These are phyloP conservation scores for Ormia ochracea DNA, from an alignment of 2,888 invertebrate genomes.

Conservation along the genomic window DNA sequence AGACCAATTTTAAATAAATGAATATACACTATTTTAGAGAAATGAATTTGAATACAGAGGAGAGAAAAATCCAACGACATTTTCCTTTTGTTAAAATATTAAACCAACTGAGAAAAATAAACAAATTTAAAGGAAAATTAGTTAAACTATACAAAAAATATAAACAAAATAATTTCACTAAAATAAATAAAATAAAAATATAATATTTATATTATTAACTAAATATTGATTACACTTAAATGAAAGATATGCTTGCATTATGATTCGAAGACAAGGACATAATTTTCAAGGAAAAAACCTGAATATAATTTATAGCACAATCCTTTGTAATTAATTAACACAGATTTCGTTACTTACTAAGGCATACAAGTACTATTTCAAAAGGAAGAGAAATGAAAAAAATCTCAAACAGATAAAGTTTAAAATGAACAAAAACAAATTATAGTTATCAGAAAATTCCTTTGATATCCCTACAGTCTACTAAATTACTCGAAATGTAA, in stretches of 20 bases:
- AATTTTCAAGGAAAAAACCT: constrained; percentile 30
- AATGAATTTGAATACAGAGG: constrained; percentile 18
- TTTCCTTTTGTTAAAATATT: constrained; percentile 55
- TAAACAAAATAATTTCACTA: constrained; percentile 34
- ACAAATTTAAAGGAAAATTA: constrained; percentile 56
- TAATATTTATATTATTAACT: constrained; percentile 33
- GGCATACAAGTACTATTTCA: neutral
- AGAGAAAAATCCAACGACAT: constrained; percentile 63
- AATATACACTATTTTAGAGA: constrained; percentile 22
- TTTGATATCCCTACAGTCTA: neutral
- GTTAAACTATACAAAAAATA: constrained; percentile 55
- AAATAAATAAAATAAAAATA: constrained; percentile 23
- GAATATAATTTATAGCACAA: constrained; percentile 56
- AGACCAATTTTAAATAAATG: constrained; percentile 90
- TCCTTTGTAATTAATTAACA: constrained; percentile 37
- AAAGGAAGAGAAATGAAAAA: neutral
- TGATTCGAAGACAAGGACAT: constrained; percentile 25
- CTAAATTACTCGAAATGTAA: constrained; percentile 53
- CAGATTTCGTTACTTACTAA: constrained; percentile 17
- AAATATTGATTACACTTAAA: constrained; percentile 6
- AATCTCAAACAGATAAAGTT: neutral
- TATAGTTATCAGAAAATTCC: constrained; percentile 20
- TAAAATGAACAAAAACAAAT: constrained; percentile 18
- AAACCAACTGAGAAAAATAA: constrained; percentile 54
- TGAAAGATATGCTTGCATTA: constrained; percentile 50